Evolutionary conservation across 64 coral and sea anemone genomes (phyloP).

Genomic region (Actinia equina): DNA sequence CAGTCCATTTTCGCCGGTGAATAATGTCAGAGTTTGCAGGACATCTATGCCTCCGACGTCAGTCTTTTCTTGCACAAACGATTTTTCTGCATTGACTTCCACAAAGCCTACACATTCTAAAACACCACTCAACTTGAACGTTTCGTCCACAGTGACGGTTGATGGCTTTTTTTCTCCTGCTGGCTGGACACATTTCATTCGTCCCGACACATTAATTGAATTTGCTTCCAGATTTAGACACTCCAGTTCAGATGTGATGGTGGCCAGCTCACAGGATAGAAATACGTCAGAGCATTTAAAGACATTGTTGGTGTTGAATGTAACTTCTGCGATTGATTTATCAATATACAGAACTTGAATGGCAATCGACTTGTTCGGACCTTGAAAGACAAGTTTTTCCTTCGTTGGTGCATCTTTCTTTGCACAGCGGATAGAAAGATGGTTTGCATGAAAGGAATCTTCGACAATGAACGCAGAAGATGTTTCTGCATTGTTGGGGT

Average conservation of each 20-base stretch:
- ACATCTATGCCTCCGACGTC: slow-evolving; percentile 28
- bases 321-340: slow-evolving; percentile 39
- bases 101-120: slow-evolving; percentile 45
- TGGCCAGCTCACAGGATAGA: slow-evolving; percentile 26
- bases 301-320: slow-evolving; percentile 34
- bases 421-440: neutral
- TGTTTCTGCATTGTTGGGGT: slow-evolving; percentile 4
- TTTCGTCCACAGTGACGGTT: slow-evolving; percentile 32
- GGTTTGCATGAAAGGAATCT: slow-evolving; percentile 32
- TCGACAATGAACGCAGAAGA: neutral
- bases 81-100: slow-evolving; percentile 2
- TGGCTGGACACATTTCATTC: slow-evolving; percentile 29
- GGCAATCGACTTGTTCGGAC: slow-evolving; percentile 8
- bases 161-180: slow-evolving; percentile 9
- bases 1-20: slow-evolving; percentile 13
- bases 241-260: slow-evolving; percentile 29
- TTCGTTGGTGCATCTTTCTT: neutral
- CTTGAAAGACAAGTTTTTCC: slow-evolving; percentile 27
- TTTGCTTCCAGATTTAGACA: slow-evolving; percentile 33
- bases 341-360: slow-evolving; percentile 20
- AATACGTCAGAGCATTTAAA: slow-evolving; percentile 26
- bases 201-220: slow-evolving; percentile 15
- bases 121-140: neutral
- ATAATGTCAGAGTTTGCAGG: slow-evolving; percentile 15
- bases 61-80: neutral